Evolutionary conservation across 2,797 vertebrate species (phyloP).

Genomic region (Enteromius anoplus): DNA sequence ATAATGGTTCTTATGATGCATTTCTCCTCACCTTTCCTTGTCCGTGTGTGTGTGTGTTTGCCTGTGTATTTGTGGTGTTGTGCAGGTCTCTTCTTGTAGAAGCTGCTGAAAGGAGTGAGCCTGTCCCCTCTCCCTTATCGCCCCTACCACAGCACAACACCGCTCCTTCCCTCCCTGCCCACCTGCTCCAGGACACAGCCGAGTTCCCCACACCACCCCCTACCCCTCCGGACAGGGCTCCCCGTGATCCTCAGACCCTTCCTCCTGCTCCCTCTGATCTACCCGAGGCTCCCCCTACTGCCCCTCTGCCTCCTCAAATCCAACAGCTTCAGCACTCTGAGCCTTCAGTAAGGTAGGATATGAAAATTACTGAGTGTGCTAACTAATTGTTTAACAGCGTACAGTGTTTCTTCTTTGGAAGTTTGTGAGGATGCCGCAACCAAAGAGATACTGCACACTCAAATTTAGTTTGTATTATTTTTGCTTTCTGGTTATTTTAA

Average conservation of each 20-base stretch:
- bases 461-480: neutral
- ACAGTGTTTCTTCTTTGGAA: neutral
- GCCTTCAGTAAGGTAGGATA: conserved; percentile 71
- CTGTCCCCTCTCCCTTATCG: conserved; percentile 59
- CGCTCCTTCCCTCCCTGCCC: conserved; percentile 60
- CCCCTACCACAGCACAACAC: conserved; percentile 57
- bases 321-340: conserved; percentile 43
- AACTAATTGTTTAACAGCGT: neutral
- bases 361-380: neutral
- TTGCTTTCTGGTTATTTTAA: neutral
- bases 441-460: neutral
- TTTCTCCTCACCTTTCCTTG: conserved; percentile 2
- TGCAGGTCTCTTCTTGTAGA: conserved; percentile 69
- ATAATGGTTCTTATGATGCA: conserved; percentile 21
- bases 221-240: conserved; percentile 66
- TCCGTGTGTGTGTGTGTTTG: neutral
- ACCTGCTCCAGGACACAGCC: conserved; percentile 64
- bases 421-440: neutral
- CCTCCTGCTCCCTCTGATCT: conserved; percentile 62
- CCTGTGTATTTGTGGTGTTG: conserved; percentile 29
- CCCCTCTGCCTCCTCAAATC: conserved; percentile 35
- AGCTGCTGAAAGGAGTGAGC: conserved; percentile 64
- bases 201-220: conserved; percentile 71
- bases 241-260: conserved; percentile 58
- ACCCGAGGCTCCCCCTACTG: conserved; percentile 45